A percentile compares a stretch with the other conserved stretches of the same genome.
These are phyloP conservation scores for Phalacrocorax aristotelis DNA, from an alignment of 2,113 vertebrate species.

Conservation along the genomic window DNA sequence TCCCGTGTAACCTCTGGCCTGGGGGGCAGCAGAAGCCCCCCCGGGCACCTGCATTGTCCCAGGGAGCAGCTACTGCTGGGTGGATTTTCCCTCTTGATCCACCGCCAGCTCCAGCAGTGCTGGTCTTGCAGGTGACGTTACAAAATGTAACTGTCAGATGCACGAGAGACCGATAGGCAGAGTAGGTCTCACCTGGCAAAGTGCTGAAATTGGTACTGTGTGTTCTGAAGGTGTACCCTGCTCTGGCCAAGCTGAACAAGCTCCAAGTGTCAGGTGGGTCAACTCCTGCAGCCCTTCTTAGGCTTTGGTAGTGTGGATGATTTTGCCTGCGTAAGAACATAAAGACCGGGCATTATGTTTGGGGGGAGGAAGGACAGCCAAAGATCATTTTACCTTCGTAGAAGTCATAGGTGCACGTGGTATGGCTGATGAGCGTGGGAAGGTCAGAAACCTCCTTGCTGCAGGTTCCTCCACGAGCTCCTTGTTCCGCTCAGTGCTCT, in stretches of 20 bases:
- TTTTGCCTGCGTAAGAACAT: neutral
- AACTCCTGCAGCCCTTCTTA: neutral
- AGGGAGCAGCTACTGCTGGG: neutral
- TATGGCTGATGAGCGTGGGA: constrained; percentile 79
- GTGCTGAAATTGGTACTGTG: fast-evolving
- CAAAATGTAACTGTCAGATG: neutral
- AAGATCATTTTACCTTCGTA: constrained; percentile 78
- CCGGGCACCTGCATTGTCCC: neutral
- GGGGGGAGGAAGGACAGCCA: neutral
- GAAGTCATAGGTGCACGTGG: constrained; percentile 88
- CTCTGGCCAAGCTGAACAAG: neutral
- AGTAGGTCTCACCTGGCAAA: too few relatives aligned
- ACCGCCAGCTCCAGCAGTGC: neutral
- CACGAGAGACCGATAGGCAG: neutral
- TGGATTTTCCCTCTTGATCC: neutral
- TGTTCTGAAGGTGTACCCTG: neutral
- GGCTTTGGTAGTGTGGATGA: neutral
- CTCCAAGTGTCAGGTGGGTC: neutral
- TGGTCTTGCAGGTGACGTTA: neutral
- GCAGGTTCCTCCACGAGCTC: constrained; percentile 77
- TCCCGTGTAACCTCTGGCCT: neutral
- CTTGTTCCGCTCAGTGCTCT: constrained; percentile 84
- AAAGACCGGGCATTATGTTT: fast-evolving
- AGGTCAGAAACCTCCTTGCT: constrained; percentile 75
- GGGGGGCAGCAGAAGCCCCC: neutral